Conservation (phyloP, 2,113 vertebrate genomes). For the Muscicapa adusta region DNA sequence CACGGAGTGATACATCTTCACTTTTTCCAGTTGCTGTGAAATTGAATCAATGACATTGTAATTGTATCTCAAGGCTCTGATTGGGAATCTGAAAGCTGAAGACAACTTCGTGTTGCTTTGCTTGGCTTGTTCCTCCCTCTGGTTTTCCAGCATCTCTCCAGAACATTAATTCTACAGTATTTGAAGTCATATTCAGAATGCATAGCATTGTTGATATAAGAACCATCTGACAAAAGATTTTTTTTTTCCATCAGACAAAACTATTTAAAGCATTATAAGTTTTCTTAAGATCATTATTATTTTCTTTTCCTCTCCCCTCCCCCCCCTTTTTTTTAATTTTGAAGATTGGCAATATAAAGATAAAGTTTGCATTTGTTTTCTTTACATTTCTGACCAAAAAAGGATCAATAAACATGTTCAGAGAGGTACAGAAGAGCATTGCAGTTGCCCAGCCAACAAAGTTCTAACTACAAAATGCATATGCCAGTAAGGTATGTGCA, state of each 20-base stretch:
- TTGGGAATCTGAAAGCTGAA: not conserved
- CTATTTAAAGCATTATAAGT: not conserved
- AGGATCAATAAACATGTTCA: not conserved
- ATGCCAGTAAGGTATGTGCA: not conserved
- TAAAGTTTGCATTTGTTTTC: not conserved
- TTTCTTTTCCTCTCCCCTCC: not conserved
- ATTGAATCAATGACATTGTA: not conserved
- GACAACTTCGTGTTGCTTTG: not conserved
- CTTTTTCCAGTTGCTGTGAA: not conserved
- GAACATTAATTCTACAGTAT: not conserved
- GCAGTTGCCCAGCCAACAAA: not conserved
- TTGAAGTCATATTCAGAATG: not conserved
- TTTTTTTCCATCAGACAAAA: not conserved
- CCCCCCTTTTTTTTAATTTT: not conserved
- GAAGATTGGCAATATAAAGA: not conserved
- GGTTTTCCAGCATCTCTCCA: not conserved
- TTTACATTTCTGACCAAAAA: not conserved
- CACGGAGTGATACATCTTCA: not conserved
- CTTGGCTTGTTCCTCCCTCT: not conserved
- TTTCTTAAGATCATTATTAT: not conserved
- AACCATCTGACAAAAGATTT: not conserved
- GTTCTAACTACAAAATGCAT: not conserved
- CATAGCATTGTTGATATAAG: not conserved
- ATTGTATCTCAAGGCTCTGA: not conserved
- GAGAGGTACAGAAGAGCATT: not conserved